These are phyloP conservation scores for Microtus oregoni DNA, from an alignment of 2,113 vertebrate species.

Conservation along the genomic window DNA sequence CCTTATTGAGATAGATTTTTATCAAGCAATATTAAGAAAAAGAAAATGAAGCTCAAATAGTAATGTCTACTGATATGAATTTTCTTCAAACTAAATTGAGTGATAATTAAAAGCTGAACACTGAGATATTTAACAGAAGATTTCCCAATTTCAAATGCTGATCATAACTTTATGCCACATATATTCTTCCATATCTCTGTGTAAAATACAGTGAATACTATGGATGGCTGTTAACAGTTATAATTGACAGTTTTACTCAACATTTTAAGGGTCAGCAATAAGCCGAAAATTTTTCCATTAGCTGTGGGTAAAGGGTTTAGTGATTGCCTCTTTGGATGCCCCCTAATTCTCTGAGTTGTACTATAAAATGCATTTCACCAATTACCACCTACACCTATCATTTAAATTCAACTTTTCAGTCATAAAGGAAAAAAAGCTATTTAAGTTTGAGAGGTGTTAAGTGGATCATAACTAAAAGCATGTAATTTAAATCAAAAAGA, in stretches of 20 bases:
- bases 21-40: neutral
- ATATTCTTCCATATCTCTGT: neutral
- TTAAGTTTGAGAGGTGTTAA: conserved; percentile 54
- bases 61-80: neutral
- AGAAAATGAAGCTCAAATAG: neutral
- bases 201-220: conserved; percentile 11
- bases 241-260: conserved; percentile 56
- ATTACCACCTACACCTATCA: conserved; percentile 43
- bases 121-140: neutral
- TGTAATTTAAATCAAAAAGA: conserved; percentile 45
- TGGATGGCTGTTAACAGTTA: neutral
- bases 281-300: conserved; percentile 55
- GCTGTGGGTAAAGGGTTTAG: conserved; percentile 41
- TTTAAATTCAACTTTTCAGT: conserved; percentile 57
- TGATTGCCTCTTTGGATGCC: conserved; percentile 45
- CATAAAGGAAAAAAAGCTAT: conserved; percentile 25
- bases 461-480: conserved; percentile 57
- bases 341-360: conserved; percentile 42
- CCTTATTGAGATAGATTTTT: no score
- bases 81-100: conserved; percentile 36
- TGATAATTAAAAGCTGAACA: conserved; percentile 37
- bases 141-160: neutral
- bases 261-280: conserved; percentile 7
- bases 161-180: conserved; percentile 10
- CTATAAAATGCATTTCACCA: conserved; percentile 62